Evolutionary conservation across 2,113 vertebrate genomes (phyloP), one percentile per base, ranked within the genome.

Genomic region (Oriolus oriolus): DNA sequence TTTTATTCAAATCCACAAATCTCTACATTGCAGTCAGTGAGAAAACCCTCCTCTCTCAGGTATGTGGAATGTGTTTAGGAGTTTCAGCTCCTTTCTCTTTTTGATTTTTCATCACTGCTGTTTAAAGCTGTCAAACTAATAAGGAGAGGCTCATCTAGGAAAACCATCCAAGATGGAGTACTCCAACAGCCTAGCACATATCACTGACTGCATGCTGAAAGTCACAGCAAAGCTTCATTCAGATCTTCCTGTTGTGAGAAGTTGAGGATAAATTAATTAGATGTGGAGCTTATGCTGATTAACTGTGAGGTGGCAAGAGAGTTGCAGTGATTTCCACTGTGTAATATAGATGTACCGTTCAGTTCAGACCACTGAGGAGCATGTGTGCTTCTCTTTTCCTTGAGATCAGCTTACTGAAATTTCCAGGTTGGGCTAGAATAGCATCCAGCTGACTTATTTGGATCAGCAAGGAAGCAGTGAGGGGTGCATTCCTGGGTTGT

Each of bases 191-290:
- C 52, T 16, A 54, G 6, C 16, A 2, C 20, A 2, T 27, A 11
- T 27, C 61, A 42, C 53, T 76, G 88, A 39, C 42, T 77, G 26
- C 0, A 0, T 89, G 69, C 60, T 64, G n/a, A 42, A 83, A 84
- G 76, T 70, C 76, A 61, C 59, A 60, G 69, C 65, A 57, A 89
- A 90, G 63, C 88, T 65, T 73, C 65, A 47, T 68, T 91, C 64
- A 84, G 37, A 65, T 66, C 54, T 61, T 75, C 26, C 56, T 53
- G 31, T 82, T 73, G 56, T 71, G 85, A 27, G 28, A 93, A 94
- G 49, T 81, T 85, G 41, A 87, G 66, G 52, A 76, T 71, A 93
- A 93, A 74, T 91, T 74, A 90, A 94, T 95, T 93, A 93, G 92
- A 87, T 39, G 33, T 87, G 82, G 52, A 1, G 44, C 39, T 95